These are phyloP conservation scores for Nematopogon swammerdamellus DNA, from an alignment of 2,888 invertebrate genomes.

Conservation along the genomic window DNA sequence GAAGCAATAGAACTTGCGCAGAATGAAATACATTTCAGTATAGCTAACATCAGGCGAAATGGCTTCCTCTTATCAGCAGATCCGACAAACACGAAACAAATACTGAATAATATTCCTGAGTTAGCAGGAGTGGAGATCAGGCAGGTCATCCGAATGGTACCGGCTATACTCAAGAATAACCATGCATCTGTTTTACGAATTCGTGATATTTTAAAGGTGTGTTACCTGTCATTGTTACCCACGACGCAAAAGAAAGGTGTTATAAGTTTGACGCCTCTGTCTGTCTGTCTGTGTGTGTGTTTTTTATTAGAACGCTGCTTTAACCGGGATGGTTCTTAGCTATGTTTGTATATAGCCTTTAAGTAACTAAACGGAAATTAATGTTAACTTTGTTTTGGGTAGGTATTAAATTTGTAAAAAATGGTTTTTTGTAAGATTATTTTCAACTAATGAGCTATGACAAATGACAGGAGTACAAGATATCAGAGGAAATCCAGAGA, in stretches of 20 bases:
- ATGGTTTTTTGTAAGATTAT: too few species aligned
- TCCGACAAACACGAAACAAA: constrained; percentile 54
- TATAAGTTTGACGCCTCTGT: too few species aligned
- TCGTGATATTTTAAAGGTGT: constrained; percentile 50
- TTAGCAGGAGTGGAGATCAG: constrained; percentile 55
- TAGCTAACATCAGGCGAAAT: constrained; percentile 51
- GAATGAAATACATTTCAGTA: constrained; percentile 52
- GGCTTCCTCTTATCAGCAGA: constrained; percentile 58
- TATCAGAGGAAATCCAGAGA: constrained; percentile 49
- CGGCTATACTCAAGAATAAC: constrained; percentile 61
- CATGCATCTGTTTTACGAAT: constrained; percentile 53
- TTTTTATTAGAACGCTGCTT: constrained; percentile 1
- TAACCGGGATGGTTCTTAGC: too few species aligned
- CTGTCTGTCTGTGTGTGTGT: too few species aligned
- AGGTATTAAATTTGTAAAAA: too few species aligned
- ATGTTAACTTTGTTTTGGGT: too few species aligned
- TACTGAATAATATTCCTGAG: constrained; percentile 49
- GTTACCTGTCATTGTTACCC: too few species aligned
- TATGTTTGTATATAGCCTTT: too few species aligned
- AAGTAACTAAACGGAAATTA: too few species aligned
- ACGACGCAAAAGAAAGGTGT: too few species aligned
- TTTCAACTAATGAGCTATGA: too few species aligned
- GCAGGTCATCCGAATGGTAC: constrained; percentile 50
- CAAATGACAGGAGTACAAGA: constrained; percentile 45
- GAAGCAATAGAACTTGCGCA: constrained; percentile 53